These are phyloP conservation scores for Lymantria dispar DNA, from an alignment of 2,888 invertebrate species.

Conservation along the genomic window DNA sequence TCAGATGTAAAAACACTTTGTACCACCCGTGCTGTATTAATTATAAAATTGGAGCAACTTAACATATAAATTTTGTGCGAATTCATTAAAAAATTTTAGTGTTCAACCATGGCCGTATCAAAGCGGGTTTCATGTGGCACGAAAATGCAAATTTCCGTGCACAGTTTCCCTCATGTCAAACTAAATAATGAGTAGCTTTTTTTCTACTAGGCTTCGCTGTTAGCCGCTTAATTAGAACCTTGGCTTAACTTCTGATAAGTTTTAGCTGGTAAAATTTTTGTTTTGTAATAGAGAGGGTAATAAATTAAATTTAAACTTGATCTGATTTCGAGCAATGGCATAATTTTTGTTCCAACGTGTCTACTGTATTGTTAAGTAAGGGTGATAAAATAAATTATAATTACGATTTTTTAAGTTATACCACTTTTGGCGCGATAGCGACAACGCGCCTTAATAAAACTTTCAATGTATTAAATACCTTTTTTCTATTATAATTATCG, in stretches of 20 bases:
- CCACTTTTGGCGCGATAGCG: too few species aligned
- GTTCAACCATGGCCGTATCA: constrained; percentile 53
- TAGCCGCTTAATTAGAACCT: constrained; percentile 36
- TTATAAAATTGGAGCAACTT: constrained; percentile 41
- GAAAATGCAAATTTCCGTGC: constrained; percentile 68
- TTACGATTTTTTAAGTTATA: too few species aligned
- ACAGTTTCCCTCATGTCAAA: constrained; percentile 62
- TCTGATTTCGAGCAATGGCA: not conserved
- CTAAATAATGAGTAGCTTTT: constrained; percentile 55
- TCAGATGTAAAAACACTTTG: constrained; percentile 14
- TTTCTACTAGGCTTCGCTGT: constrained; percentile 28
- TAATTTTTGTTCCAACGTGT: too few species aligned
- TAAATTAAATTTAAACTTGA: not conserved
- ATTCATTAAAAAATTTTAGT: constrained; percentile 70
- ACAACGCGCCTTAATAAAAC: too few species aligned
- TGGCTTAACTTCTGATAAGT: constrained; percentile 8
- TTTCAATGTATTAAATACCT: too few species aligned
- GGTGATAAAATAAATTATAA: too few species aligned
- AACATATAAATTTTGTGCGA: constrained; percentile 59
- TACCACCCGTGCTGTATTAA: constrained; percentile 37
- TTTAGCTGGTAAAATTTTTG: not conserved
- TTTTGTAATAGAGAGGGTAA: not conserved
- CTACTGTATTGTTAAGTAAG: too few species aligned
- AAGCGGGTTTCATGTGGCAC: constrained; percentile 71
- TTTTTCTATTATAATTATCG: too few species aligned